phyloP scores from a whole-genome alignment of 2,888 invertebrate species.

The Atrina japonica region DNA sequence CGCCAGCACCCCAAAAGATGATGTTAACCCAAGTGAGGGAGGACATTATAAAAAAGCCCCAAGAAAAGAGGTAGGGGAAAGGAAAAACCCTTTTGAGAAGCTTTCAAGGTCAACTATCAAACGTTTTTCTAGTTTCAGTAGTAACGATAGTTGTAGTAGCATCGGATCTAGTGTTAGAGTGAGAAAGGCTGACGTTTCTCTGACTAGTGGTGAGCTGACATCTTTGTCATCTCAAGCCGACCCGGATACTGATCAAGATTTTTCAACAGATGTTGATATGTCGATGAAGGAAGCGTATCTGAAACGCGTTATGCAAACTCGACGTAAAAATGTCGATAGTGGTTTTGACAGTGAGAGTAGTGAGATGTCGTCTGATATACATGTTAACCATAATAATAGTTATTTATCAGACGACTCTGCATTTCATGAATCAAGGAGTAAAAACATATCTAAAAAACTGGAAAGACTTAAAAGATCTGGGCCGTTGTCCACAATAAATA shows the following conservation, averaged over 20 bases:
- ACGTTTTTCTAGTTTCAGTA: constrained; percentile 63
- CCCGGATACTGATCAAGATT: constrained; percentile 54
- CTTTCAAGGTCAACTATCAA: constrained; percentile 37
- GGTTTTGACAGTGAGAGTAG: constrained; percentile 73
- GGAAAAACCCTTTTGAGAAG: constrained; percentile 25
- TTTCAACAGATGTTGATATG: constrained; percentile 52
- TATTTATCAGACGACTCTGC: constrained; percentile 34
- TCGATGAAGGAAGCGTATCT: constrained; percentile 33
- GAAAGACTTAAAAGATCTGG: constrained; percentile 28
- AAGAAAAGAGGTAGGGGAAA: constrained; percentile 43
- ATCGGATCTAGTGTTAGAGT: constrained; percentile 47
- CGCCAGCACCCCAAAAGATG: not conserved
- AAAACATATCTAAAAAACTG: constrained; percentile 16
- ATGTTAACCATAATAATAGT: constrained; percentile 45
- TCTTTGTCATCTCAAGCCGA: constrained; percentile 68
- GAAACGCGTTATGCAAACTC: constrained; percentile 28
- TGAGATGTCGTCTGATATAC: constrained; percentile 60
- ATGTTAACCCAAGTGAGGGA: constrained; percentile 16
- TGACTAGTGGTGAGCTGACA: constrained; percentile 68
- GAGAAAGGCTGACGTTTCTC: constrained; percentile 54
- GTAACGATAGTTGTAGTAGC: constrained; percentile 65
- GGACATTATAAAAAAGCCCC: constrained; percentile 37
- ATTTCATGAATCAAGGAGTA: constrained; percentile 23
- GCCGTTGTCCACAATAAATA: constrained; percentile 1
- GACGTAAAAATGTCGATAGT: constrained; percentile 59